A percentile compares a stretch with the other conserved stretches of the same genome.
These are phyloP conservation scores for Rhodophaea formosa DNA, from an alignment of 2,888 invertebrate genomes.

Conservation along the genomic window DNA sequence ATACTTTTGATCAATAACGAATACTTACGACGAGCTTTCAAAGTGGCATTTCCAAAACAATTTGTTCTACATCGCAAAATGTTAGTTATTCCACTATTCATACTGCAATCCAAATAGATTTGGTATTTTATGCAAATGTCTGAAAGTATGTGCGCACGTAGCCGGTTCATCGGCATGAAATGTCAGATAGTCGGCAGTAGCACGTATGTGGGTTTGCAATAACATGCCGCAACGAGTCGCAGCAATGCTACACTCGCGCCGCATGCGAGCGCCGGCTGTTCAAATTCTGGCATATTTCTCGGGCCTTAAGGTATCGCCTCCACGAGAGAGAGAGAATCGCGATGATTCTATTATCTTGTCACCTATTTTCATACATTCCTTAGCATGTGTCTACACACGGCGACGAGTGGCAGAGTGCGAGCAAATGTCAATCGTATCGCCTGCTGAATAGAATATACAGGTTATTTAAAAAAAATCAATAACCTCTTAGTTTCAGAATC, in stretches of 20 bases:
- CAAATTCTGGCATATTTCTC: constrained; percentile 75
- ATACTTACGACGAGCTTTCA: no score
- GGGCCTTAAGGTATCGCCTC: constrained; percentile 62
- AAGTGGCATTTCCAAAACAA: not conserved
- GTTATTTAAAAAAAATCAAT: no score
- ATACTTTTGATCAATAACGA: no score
- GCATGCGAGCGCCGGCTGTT: constrained; percentile 67
- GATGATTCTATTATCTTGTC: no score
- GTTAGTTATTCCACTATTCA: constrained; percentile 24
- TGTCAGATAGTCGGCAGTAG: constrained; percentile 72
- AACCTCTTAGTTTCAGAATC: no score
- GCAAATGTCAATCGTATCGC: no score
- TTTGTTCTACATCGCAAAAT: not conserved
- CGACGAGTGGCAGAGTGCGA: no score
- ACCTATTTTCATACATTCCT: no score
- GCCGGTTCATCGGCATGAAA: constrained; percentile 77
- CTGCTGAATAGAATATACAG: no score
- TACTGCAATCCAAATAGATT: constrained; percentile 43
- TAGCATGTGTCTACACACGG: no score
- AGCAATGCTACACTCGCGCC: constrained; percentile 74
- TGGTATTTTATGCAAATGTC: constrained; percentile 55
- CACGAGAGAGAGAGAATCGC: no score
- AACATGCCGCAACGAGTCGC: constrained; percentile 78
- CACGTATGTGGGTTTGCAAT: constrained; percentile 79
- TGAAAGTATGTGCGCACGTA: constrained; percentile 60